Percentiles rank a stretch among this genome's conserved stretches.
Conservation (phyloP, 2,113 vertebrate genomes). For the Crotalus horridus region DNA sequence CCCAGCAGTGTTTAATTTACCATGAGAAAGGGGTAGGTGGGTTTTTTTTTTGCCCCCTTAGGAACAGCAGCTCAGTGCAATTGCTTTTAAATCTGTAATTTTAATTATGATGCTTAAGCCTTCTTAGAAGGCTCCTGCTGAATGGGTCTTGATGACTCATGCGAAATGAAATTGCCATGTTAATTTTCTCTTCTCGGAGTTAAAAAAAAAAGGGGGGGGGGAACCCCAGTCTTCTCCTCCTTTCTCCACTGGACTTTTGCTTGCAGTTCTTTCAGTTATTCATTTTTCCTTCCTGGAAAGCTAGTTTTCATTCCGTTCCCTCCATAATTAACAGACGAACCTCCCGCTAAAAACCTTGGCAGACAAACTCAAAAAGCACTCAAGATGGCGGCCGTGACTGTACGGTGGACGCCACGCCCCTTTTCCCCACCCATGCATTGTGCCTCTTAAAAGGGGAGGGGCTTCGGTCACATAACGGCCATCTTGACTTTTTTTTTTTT, state of each 20-base stretch:
- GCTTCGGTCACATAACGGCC: background rate
- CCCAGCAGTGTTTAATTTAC: slow-evolving; percentile 5
- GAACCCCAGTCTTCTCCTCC: background rate
- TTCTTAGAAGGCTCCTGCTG: background rate
- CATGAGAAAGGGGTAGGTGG: background rate
- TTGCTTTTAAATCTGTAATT: slow-evolving; percentile 21
- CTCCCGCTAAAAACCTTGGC: background rate
- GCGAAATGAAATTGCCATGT: background rate
- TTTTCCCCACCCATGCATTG: background rate
- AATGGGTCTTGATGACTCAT: background rate
- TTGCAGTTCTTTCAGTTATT: background rate
- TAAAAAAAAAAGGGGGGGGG: background rate
- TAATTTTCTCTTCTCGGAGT: background rate
- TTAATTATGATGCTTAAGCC: slow-evolving; percentile 9
- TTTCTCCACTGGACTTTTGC: background rate
- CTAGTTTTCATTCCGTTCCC: background rate
- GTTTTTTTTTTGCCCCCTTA: rapidly evolving
- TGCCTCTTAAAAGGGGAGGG: background rate
- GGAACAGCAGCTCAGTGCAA: background rate
- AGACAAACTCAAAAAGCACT: background rate
- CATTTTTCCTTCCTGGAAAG: background rate
- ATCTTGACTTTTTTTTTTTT: background rate
- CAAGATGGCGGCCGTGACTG: background rate
- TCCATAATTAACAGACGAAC: background rate
- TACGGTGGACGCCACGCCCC: background rate